phyloP scores from a whole-genome alignment of 2,797 vertebrate genomes.

The Podarcis lilfordi region DNA sequence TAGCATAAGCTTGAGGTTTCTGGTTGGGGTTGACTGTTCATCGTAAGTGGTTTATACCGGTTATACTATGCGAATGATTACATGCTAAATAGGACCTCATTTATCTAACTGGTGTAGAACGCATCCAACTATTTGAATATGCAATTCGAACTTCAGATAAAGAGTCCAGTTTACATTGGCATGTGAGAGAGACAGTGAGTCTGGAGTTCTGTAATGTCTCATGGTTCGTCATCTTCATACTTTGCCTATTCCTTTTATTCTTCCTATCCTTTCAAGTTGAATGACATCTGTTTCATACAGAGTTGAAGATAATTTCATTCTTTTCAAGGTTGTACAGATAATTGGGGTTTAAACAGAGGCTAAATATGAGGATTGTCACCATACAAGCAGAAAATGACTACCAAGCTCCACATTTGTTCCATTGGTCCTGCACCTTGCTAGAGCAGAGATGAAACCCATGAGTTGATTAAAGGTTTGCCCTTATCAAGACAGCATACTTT shows the following conservation, averaged over 20 bases:
- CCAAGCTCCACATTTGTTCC: background rate
- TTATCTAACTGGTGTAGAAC: background rate
- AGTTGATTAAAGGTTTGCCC: background rate
- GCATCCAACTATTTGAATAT: slow-evolving; percentile 6
- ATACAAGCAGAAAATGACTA: background rate
- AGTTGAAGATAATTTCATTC: slow-evolving; percentile 21
- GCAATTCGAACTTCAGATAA: background rate
- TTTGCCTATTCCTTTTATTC: background rate
- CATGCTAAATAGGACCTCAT: background rate
- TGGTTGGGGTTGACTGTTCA: background rate
- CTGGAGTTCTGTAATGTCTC: background rate
- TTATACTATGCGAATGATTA: background rate
- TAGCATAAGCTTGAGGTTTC: slow-evolving; percentile 18
- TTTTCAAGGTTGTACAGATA: background rate
- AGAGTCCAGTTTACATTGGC: background rate
- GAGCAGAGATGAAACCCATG: fast-evolving
- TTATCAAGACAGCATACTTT: background rate
- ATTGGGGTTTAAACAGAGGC: background rate
- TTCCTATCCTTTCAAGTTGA: slow-evolving; percentile 8
- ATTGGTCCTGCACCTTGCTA: background rate
- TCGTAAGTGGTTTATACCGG: background rate
- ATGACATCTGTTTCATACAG: slow-evolving; percentile 14
- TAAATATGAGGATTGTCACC: background rate
- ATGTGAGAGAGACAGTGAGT: slow-evolving; percentile 3
- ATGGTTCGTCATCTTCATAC: background rate